Base-by-base conservation (phyloP, 2,888 invertebrate species). In the Parnassius orleans region DNA sequence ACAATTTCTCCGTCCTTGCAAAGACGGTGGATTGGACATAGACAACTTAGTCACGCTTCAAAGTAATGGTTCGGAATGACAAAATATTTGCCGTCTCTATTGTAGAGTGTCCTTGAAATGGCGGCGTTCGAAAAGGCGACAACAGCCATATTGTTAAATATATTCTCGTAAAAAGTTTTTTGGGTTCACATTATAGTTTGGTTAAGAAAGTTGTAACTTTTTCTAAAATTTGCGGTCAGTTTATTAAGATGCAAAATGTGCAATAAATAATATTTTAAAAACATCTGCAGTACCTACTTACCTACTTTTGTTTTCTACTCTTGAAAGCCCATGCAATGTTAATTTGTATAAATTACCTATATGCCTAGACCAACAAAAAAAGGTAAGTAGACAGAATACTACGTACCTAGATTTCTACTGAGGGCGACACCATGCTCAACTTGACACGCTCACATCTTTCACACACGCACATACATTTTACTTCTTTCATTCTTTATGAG, bases 1-100 rank as follows among this genome's bases (percentile, higher is more conserved):
- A 70, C 75, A 72, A 79, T 81, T 79, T 80, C 76, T 75, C 70
- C 72, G 65, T 59, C 66, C 68, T 67, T 67, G 66, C 70, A 66
- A 73, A 74, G 69, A 72, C 68, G 68, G 70, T 73, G 72, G 74
- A 69, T 60, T 57, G 57, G 50, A 55, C 56, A 67, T 58, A 66
- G 66, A 69, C 65, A 63, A 69, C 59, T 69, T 65, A 64, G 68
- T 69, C 56, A 71, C 68, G 67, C 66, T 68, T 65, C 53, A 48
- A 57, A 60, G 43, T 24, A 63, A 53, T 44, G 50, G 73, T 74
- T 60, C 56, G 66, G 69, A 65, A 72, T 72, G 75, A 79, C 78
- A 80, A 82, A 79, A 79, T 76, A 77, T 77, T 78, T 77, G 73
- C 63, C 65, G 47, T 63, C 41, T 15, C 47, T 54, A 64, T 72